phyloP scores from a whole-genome alignment of 2,113 vertebrate genomes.

The Charadrius vociferus region DNA sequence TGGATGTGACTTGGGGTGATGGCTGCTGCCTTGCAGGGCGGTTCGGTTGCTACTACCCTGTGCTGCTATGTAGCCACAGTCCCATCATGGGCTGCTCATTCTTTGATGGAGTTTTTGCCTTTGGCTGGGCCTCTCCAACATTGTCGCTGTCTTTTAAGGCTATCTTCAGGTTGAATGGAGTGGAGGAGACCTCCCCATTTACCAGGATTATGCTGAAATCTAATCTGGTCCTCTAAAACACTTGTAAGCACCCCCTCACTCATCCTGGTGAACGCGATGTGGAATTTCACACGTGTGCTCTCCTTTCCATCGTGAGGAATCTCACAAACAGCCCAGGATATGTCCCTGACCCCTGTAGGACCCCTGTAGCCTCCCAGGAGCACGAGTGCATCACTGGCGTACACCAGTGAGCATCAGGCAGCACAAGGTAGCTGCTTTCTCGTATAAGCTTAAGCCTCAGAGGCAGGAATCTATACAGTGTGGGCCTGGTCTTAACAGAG shows the following conservation, averaged over 20 bases:
- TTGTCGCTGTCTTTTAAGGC: not conserved
- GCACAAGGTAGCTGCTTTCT: not conserved
- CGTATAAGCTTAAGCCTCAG: not conserved
- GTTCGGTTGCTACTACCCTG: accelerated
- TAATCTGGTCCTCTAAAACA: not conserved
- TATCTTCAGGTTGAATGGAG: not conserved
- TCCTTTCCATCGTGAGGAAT: not conserved
- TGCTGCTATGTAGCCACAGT: not conserved
- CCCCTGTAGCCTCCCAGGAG: not conserved
- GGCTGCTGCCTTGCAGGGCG: not conserved
- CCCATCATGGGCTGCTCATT: not conserved
- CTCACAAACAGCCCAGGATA: not conserved
- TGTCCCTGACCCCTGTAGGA: too few relatives aligned
- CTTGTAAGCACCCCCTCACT: not conserved
- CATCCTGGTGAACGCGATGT: accelerated
- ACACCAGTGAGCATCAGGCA: not conserved
- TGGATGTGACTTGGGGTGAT: too few relatives aligned
- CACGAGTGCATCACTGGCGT: accelerated
- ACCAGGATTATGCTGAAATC: not conserved
- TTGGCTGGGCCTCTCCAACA: not conserved
- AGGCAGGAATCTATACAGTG: not conserved
- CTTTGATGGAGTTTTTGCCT: not conserved
- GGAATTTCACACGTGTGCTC: not conserved
- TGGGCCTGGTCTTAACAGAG: not conserved
- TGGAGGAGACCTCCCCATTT: not conserved